Percentiles rank a stretch among this genome's conserved stretches.
These are phyloP conservation scores for Hephaestus fuliginosus DNA, from an alignment of 2,797 vertebrate species.

Conservation along the genomic window DNA sequence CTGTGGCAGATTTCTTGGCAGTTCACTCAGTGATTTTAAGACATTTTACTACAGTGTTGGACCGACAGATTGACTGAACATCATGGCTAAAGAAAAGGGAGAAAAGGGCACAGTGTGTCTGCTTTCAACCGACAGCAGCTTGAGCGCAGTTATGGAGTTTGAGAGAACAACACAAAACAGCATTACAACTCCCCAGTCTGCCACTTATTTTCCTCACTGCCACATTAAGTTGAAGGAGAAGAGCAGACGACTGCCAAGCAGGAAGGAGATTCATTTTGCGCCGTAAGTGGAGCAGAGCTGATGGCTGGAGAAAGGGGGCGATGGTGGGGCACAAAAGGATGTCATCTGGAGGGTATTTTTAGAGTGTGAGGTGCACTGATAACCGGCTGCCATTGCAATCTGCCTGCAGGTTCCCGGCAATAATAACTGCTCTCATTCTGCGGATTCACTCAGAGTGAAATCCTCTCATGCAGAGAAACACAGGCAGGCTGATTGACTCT, in stretches of 20 bases:
- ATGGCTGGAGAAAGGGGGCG: slow-evolving; percentile 66
- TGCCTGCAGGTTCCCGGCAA: slow-evolving; percentile 67
- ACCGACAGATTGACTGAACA: background rate
- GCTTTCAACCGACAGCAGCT: slow-evolving; percentile 16
- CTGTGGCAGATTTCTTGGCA: background rate
- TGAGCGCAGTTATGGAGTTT: background rate
- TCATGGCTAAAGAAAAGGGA: background rate
- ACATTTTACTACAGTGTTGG: background rate
- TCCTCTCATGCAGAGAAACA: slow-evolving; percentile 30
- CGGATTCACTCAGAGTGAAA: slow-evolving; percentile 38
- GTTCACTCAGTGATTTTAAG: background rate
- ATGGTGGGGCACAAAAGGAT: slow-evolving; percentile 70
- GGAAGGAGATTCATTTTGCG: slow-evolving; percentile 28
- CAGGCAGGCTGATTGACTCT: slow-evolving; percentile 15
- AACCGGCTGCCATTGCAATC: slow-evolving; percentile 55
- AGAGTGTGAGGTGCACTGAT: slow-evolving; percentile 66
- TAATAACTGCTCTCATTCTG: slow-evolving; percentile 60
- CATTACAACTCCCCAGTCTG: background rate
- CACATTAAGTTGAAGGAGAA: slow-evolving; percentile 30
- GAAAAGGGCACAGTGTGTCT: background rate
- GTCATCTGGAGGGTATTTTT: slow-evolving; percentile 74
- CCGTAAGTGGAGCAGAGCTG: slow-evolving; percentile 72
- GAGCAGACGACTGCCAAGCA: slow-evolving; percentile 19
- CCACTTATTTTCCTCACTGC: slow-evolving; percentile 36
- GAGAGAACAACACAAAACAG: slow-evolving; percentile 12